Conservation (phyloP, 1,140 invertebrate species). For the Pseudomyrmex gracilis region DNA sequence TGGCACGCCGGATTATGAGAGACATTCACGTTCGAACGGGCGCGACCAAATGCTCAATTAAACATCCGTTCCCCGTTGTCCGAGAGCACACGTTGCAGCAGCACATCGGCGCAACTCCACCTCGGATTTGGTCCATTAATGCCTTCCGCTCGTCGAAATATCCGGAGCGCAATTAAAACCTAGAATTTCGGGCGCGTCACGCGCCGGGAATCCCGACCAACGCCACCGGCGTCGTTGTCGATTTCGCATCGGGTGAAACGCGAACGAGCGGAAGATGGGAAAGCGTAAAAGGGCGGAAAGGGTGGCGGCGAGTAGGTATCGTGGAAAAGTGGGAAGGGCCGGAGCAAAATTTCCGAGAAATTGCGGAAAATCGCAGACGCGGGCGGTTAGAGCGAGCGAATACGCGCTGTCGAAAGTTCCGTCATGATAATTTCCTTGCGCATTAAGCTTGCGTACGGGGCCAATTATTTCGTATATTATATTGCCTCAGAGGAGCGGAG, state of each 20-base stretch:
- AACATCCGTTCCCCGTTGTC: constrained; percentile 61
- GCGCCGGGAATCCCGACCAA: constrained; percentile 13
- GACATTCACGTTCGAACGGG: constrained; percentile 67
- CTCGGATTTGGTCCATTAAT: constrained; percentile 59
- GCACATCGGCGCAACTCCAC: constrained; percentile 36
- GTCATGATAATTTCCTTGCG: constrained; percentile 25
- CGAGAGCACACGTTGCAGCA: constrained; percentile 46
- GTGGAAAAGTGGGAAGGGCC: too few species aligned
- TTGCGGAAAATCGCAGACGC: constrained; percentile 12
- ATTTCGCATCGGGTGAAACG: constrained; percentile 28
- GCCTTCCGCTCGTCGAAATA: constrained; percentile 47
- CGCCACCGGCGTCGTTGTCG: constrained; percentile 9
- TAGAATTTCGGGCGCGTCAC: constrained; percentile 48
- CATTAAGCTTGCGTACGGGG: constrained; percentile 32
- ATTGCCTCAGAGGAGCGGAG: background rate
- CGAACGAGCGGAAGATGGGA: constrained; percentile 17
- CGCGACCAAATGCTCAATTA: constrained; percentile 71
- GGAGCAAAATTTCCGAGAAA: constrained; percentile 40
- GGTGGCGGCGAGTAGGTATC: background rate
- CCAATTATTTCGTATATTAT: constrained; percentile 30
- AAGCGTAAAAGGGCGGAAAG: constrained; percentile 38
- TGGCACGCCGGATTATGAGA: constrained; percentile 74
- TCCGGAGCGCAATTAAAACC: constrained; percentile 57
- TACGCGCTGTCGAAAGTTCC: constrained; percentile 20
- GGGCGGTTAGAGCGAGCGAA: background rate